Conservation (phyloP, 2,888 invertebrate genomes). For the Xestia c-nigrum region DNA sequence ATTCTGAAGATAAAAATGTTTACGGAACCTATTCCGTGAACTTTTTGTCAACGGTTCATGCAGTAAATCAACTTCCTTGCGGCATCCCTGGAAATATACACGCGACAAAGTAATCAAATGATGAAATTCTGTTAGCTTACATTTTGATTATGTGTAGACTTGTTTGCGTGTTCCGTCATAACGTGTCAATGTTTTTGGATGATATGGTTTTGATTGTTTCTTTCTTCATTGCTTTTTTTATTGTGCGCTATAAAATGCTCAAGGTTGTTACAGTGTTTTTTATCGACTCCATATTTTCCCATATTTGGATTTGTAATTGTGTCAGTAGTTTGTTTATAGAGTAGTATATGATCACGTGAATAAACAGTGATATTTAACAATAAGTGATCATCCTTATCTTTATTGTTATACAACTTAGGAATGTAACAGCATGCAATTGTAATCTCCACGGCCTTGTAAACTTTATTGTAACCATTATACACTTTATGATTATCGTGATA, state of each 20-base stretch:
- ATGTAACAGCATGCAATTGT: constrained; percentile 43
- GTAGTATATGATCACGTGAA: constrained; percentile 34
- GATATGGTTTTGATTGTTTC: constrained; percentile 24
- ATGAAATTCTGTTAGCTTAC: constrained; percentile 26
- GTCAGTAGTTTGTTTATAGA: constrained; percentile 12
- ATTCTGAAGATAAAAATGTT: constrained; percentile 52
- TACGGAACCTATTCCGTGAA: constrained; percentile 33
- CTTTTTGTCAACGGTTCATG: constrained; percentile 12
- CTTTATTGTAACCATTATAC: constrained; percentile 39
- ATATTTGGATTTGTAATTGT: background rate
- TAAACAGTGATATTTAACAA: constrained; percentile 44
- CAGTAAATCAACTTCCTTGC: constrained; percentile 30
- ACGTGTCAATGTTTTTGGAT: constrained; percentile 28
- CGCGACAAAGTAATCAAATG: constrained; percentile 44
- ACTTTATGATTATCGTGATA: constrained; percentile 18
- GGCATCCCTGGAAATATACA: constrained; percentile 44
- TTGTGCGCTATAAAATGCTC: constrained; percentile 12
- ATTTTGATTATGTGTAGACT: constrained; percentile 23
- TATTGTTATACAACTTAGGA: constrained; percentile 49
- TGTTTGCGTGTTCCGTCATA: constrained; percentile 33
- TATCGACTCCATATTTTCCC: background rate
- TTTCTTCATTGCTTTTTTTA: constrained; percentile 8
- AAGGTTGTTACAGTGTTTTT: background rate
- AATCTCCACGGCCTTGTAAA: constrained; percentile 53
- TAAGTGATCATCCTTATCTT: constrained; percentile 43